These are phyloP conservation scores for Conus canariensis DNA, from an alignment of 2,888 invertebrate species.

Conservation along the genomic window DNA sequence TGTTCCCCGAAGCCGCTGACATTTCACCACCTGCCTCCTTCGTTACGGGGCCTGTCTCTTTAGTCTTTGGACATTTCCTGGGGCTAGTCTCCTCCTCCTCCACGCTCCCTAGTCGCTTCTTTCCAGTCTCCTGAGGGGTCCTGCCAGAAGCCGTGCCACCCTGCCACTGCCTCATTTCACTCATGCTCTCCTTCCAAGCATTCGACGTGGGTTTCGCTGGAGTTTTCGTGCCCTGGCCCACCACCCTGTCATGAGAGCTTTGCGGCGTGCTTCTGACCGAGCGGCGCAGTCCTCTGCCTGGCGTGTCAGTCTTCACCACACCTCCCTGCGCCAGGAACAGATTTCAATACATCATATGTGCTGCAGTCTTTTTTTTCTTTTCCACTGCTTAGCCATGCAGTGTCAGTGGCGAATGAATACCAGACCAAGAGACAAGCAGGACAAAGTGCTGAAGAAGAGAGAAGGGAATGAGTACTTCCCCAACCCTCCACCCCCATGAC, in stretches of 20 bases:
- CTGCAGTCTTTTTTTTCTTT: too few relatives aligned
- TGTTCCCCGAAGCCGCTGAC: neutral
- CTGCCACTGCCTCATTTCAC: constrained; percentile 27
- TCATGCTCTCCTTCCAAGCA: constrained; percentile 26
- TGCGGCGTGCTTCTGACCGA: constrained; percentile 48
- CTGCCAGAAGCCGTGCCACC: neutral
- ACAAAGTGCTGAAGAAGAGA: too few relatives aligned
- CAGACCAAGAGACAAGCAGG: too few relatives aligned
- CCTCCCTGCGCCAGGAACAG: constrained; percentile 53
- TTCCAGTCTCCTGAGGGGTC: constrained; percentile 3
- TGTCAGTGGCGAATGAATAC: too few relatives aligned
- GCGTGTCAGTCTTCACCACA: constrained; percentile 55
- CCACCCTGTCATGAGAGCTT: neutral
- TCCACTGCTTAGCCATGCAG: too few relatives aligned
- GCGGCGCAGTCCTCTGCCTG: constrained; percentile 54
- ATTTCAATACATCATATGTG: too few relatives aligned
- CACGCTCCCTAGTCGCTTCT: neutral
- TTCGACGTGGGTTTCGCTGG: neutral
- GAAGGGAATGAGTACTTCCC: too few relatives aligned
- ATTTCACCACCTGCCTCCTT: neutral
- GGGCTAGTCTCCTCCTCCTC: neutral
- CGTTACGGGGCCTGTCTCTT: too few relatives aligned
- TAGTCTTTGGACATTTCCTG: neutral
- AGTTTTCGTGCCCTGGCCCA: constrained; percentile 17
- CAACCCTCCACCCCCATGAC: too few relatives aligned